phyloP scores from a whole-genome alignment of 1,140 invertebrate species.

The Papilio polyxenes region DNA sequence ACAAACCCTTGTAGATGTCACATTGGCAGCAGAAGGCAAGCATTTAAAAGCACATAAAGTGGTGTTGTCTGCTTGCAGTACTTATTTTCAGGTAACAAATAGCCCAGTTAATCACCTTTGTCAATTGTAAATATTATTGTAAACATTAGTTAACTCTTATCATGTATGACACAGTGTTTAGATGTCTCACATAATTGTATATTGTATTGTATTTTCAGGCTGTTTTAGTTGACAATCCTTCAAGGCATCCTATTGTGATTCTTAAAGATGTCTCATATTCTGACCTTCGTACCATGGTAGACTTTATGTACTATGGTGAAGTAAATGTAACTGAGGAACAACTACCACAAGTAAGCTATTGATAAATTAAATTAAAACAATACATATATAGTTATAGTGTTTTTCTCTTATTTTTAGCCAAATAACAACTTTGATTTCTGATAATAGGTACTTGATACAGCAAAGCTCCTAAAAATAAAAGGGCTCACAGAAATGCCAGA shows the following conservation, averaged over 20 bases:
- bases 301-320: constrained; percentile 96
- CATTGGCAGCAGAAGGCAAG: constrained; percentile 90
- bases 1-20: constrained; percentile 93
- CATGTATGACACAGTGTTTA: neutral
- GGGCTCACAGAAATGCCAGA: constrained; percentile 91
- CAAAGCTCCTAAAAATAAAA: constrained; percentile 93
- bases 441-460: constrained; percentile 88
- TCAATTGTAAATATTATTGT: neutral
- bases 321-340: constrained; percentile 94
- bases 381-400: neutral
- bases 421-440: constrained; percentile 6
- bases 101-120: neutral
- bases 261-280: constrained; percentile 93
- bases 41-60: constrained; percentile 93
- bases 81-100: constrained; percentile 88
- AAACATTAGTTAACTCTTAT: neutral
- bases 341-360: constrained; percentile 82
- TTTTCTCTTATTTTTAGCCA: constrained; percentile 1
- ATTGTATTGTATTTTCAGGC: constrained; percentile 55
- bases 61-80: constrained; percentile 91
- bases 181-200: neutral
- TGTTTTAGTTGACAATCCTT: constrained; percentile 85
- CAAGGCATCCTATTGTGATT: constrained; percentile 94
- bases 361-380: neutral
- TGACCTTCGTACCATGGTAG: constrained; percentile 93